Evolutionary conservation across 2,888 invertebrate species (phyloP), one percentile per base, ranked within the genome.

Genomic region (Clivina fossor): DNA sequence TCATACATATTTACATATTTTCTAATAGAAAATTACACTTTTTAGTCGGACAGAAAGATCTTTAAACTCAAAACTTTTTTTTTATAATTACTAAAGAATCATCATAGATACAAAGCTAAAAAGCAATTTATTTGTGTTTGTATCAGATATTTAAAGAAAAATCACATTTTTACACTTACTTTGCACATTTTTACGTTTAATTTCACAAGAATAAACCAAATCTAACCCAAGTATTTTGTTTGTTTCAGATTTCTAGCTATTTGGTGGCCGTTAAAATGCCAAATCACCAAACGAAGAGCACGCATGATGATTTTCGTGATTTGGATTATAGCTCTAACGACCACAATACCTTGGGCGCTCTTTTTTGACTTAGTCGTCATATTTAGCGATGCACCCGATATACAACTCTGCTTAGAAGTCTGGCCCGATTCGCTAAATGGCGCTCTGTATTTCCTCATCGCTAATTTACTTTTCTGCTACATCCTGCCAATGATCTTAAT

Each of bases 181-280:
- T n/a, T n/a, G n/a, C n/a, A n/a, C n/a, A n/a, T n/a, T n/a, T n/a
- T n/a, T n/a, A n/a, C n/a, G n/a, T n/a, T n/a, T n/a, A n/a, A n/a
- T 13, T 35, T 35, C 35, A 35, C 35, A 9, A n/a, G n/a, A 5
- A 35, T 35, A 26, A 8, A 26, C 26, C 9, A 9, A n/a, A 26
- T 8, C 5, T 8, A 26, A 26, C 26, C 5, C 5, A 26, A 26
- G 8, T 26, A 26, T 8, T 8, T 8, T n/a, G 4, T 50, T 40
- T 74, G 75, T 78, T 86, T 13, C 86, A 95, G 95, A 78, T 95
- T 94, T 72, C 80, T 95, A 64, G 95, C 95, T 38, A 96, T 95
- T 66, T 94, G 95, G 89, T 93, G 92, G 86, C 93, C 93, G 1
- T 74, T 95, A 66, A 91, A 90, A 69, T 86, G 88, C 69, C 93